These are phyloP conservation scores for Euzophera pinguis DNA, from an alignment of 2,888 invertebrate genomes.

Conservation along the genomic window DNA sequence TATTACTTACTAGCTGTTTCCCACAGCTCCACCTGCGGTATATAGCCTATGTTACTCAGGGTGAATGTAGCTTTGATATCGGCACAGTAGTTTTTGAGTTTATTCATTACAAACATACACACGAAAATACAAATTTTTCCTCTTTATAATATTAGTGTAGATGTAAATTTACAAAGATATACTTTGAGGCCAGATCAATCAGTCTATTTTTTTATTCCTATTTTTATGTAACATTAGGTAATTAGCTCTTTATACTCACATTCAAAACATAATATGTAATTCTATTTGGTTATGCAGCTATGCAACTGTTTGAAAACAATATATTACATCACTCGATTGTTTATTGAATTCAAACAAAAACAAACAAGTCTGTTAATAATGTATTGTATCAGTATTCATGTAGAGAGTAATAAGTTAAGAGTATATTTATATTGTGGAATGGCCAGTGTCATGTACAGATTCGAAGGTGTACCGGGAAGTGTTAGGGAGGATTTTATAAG, in stretches of 20 bases:
- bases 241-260: too few species aligned
- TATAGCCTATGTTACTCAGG: too few species aligned
- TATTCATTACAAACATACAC: too few species aligned
- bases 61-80: too few species aligned
- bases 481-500: slow-evolving; percentile 47
- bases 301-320: slow-evolving; percentile 2
- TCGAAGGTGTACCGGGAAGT: slow-evolving; percentile 30
- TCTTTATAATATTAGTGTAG: too few species aligned
- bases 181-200: too few species aligned
- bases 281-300: not conserved
- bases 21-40: too few species aligned
- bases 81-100: too few species aligned
- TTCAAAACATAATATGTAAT: not conserved
- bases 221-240: not conserved
- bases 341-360: not conserved
- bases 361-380: not conserved
- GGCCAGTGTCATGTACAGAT: slow-evolving; percentile 16
- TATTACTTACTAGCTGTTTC: too few species aligned
- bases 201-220: too few species aligned
- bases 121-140: too few species aligned
- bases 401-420: not conserved
- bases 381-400: not conserved
- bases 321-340: slow-evolving; percentile 1
- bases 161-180: too few species aligned
- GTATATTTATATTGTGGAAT: not conserved